Evolutionary conservation across 92 coral and sea anemone genomes (phyloP).

Genomic region (Diadumene lineata): DNA sequence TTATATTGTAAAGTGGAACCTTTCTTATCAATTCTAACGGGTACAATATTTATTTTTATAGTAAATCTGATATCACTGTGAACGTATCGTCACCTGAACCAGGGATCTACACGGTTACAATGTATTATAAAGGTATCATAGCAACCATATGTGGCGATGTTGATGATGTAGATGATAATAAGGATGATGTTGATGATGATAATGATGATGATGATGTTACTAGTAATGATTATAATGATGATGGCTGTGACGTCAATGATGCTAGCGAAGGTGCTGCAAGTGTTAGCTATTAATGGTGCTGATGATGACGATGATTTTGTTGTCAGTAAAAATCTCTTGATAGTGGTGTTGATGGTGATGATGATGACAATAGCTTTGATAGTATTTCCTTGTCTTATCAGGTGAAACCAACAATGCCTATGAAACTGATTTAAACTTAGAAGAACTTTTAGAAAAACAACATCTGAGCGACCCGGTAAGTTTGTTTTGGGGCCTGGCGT

Average conservation of each 20-base stretch:
- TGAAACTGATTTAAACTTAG: slow-evolving; percentile 82
- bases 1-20: no score
- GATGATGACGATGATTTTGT: not conserved
- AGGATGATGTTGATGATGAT: not conserved
- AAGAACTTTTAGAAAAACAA: slow-evolving; percentile 88
- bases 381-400: no score
- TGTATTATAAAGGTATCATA: slow-evolving; percentile 87
- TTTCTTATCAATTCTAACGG: no score
- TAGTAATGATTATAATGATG: not conserved
- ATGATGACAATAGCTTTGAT: not conserved
- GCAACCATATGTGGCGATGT: not conserved
- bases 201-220: not conserved
- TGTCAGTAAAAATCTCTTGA: no score
- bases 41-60: no score
- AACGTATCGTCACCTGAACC: slow-evolving; percentile 79
- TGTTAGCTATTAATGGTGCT: not conserved
- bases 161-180: not conserved
- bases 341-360: not conserved
- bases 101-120: slow-evolving; percentile 85
- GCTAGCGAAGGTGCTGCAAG: not conserved
- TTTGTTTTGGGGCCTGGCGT: no score
- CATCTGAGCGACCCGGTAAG: slow-evolving; percentile 90
- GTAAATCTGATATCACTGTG: slow-evolving; percentile 77
- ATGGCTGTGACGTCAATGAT: not conserved
- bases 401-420: slow-evolving; percentile 58